Percentiles rank a stretch among this genome's conserved stretches.
These are phyloP conservation scores for Channa argus DNA, from an alignment of 2,113 vertebrate genomes.

Conservation along the genomic window DNA sequence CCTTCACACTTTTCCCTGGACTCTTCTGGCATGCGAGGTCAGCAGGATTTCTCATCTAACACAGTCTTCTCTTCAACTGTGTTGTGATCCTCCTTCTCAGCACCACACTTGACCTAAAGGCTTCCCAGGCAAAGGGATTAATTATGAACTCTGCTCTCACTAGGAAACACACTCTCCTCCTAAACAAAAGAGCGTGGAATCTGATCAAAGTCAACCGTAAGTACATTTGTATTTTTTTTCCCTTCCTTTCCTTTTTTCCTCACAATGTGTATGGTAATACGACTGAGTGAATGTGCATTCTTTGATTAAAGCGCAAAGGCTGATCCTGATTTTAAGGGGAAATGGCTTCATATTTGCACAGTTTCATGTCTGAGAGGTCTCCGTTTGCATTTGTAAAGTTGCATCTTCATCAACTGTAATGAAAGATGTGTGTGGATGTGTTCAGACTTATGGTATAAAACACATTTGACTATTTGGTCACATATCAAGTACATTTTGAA, in stretches of 20 bases:
- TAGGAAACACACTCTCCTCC: slow-evolving; percentile 23
- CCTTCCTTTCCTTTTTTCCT: too few species aligned
- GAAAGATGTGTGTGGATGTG: slow-evolving; percentile 44
- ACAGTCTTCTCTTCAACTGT: slow-evolving; percentile 50
- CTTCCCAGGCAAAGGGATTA: slow-evolving; percentile 74
- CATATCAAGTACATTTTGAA: slow-evolving; percentile 1
- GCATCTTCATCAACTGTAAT: slow-evolving; percentile 75
- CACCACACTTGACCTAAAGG: slow-evolving; percentile 63
- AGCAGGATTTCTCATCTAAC: slow-evolving; percentile 57
- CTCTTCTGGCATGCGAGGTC: slow-evolving; percentile 40
- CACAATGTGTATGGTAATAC: slow-evolving; percentile 11
- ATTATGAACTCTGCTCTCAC: slow-evolving; percentile 64
- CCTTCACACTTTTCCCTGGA: slow-evolving; percentile 35
- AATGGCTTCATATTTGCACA: slow-evolving; percentile 64
- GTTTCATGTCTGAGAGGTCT: slow-evolving; percentile 77
- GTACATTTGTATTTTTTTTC: slow-evolving; percentile 40
- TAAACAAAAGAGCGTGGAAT: slow-evolving; percentile 25
- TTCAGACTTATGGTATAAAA: background rate
- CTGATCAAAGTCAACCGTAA: slow-evolving; percentile 53
- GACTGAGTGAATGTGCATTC: slow-evolving; percentile 38
- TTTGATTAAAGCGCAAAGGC: slow-evolving; percentile 55
- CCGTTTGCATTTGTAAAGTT: slow-evolving; percentile 80
- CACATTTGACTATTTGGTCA: background rate
- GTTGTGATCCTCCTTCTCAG: slow-evolving; percentile 56
- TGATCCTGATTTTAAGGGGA: slow-evolving; percentile 68